Base-by-base conservation (phyloP, 2,888 invertebrate species). In the Malacosoma neustria region DNA sequence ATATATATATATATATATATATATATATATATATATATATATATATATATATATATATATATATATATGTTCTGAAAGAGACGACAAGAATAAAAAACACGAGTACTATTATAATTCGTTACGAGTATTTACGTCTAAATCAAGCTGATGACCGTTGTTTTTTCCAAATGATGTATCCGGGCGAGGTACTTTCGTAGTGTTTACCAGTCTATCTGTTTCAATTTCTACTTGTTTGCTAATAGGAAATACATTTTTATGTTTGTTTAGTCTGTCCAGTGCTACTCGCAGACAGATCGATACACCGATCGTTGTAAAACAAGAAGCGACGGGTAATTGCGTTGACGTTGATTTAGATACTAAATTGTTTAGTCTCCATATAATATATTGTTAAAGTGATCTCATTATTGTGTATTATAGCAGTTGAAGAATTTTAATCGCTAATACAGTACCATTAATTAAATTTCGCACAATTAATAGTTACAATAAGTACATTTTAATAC, bases 201-300 rank as follows among this genome's bases (percentile, higher is more conserved):
- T 49, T 54, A 50, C 51, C 31, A 41, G 47, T 51, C 45, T 46
- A 42, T 41, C 45, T 38, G 48, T 46, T 43, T 48, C 40, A 43
- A 43, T 46, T 50, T 54, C 46, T 42, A 43, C 42, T 39, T 46
- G 46, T 48, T 39, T 44, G 43, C 51, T 46, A 49, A 43, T 38
- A 42, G 41, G 46, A 44, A 51, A 48, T 49, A 46, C 47, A 49
- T 45, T 40, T 41, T 48, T 33, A 34, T 36, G 42, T 52, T 54
- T 54, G 53, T 57, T 54, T 54, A 51, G 51, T 57, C 54, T 55
- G 40, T 37, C 33, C 22, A 22, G 32, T 33, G 43, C 35, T 42
- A 42, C 48, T 40, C 40, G 35, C 38, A 47, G 39, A 45, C 40
- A 45, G 35, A 40, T n/a, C n/a, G n/a, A n/a, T n/a, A n/a, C 53